Base-by-base conservation (phyloP, 2,888 invertebrate genomes). In the Adelognathus sp. region DNA sequence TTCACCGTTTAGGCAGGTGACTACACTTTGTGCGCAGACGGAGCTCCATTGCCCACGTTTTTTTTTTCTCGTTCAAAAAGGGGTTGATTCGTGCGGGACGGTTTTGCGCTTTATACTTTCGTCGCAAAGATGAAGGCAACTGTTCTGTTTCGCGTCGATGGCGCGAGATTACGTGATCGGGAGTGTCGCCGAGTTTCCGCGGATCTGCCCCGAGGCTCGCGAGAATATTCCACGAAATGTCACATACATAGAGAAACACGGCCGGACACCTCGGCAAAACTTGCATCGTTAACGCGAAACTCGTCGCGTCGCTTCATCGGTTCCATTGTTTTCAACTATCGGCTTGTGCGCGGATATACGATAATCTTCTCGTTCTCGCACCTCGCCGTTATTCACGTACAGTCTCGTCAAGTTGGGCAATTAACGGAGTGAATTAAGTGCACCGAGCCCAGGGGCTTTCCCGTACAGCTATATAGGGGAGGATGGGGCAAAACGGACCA, bases 1-100 rank as follows among this genome's bases (percentile, higher is more conserved):
- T 84, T 86, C 85, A 80, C 74, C 84, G 82, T 84, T 87, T 85
- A 87, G 81, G 83, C 87, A 87, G 86, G 87, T 87, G 86, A 84
- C 81, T 87, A 73, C 76, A 85, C 83, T 84, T 81, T 69, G 41
- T 54, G 29, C 24, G 39, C 41, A 1, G 21, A 39, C 24, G 24
- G 31, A 69, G 27, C n/a, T n/a, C n/a, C n/a, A n/a, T n/a, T n/a
- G 18, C n/a, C 31, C 44, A 27, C 16, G 41, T 50, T 14, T 27
- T 39, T 2, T 14, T 7, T 24, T 27, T 5, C 24, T 7, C 7
- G 41, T 67, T 61, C 9, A 5, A n/a, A 80, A 83, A 76, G 85
- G 79, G 79, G n/a, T n/a, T 80, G 80, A 82, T 84, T 85, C 18
- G 16, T 14, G 16, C 11, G 73, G 21, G 50, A 31, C 14, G 31